Percentiles rank a stretch among this genome's conserved stretches.
Conservation (phyloP, 2,113 vertebrate genomes). For the Shinisaurus crocodilurus region DNA sequence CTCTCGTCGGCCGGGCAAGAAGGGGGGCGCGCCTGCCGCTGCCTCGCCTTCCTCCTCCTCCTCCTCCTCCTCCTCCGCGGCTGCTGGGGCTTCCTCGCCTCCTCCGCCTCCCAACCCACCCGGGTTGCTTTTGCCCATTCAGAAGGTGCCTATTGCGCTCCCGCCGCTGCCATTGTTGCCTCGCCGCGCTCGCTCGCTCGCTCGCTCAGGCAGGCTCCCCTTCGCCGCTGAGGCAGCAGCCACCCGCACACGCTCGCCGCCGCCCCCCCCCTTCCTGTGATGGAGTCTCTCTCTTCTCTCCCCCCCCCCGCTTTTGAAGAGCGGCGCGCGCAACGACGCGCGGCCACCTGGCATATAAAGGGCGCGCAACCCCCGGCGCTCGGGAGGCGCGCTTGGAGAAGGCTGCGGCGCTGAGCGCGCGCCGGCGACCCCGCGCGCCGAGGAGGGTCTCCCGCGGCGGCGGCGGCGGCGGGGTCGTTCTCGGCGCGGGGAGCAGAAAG, state of each 20-base stretch:
- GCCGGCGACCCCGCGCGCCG: not conserved
- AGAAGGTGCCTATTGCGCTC: conserved; percentile 61
- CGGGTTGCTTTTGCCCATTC: conserved; percentile 61
- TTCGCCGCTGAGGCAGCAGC: not conserved
- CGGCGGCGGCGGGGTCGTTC: not conserved
- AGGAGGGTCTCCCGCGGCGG: not conserved
- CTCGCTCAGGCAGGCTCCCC: not conserved
- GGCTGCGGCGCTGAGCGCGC: not conserved
- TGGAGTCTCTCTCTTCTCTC: not conserved
- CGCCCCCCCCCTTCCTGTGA: not conserved
- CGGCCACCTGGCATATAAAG: conserved; percentile 87
- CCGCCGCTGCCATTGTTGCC: conserved; percentile 70
- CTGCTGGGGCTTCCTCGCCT: conserved; percentile 16
- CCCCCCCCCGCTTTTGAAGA: conserved; percentile 12
- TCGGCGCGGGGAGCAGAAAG: not conserved
- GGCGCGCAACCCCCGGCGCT: conserved; percentile 79
- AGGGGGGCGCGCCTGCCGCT: not conserved
- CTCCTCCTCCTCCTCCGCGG: conserved; percentile 20
- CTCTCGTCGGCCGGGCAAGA: not conserved
- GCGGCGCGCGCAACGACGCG: conserved; percentile 68
- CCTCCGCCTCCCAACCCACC: conserved; percentile 25
- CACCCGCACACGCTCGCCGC: not conserved
- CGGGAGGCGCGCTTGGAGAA: conserved; percentile 45
- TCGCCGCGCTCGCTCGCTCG: conserved; percentile 47
- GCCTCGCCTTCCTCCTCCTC: not conserved